These are phyloP conservation scores for Rhynchomys soricoides DNA, from an alignment of 2,113 vertebrate genomes.

Conservation along the genomic window DNA sequence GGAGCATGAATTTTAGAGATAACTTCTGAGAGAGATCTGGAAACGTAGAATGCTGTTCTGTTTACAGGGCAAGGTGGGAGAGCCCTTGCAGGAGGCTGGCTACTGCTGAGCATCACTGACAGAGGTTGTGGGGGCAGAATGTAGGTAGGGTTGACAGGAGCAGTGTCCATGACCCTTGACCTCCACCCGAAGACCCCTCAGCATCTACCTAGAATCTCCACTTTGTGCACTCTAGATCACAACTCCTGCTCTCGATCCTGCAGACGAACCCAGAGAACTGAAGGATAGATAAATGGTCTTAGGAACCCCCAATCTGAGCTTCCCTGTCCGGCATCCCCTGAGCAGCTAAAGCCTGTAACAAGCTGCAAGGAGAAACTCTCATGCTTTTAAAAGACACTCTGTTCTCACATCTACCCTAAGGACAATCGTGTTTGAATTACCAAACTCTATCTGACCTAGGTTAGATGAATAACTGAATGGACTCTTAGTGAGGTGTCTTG, in stretches of 20 bases:
- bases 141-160: background rate
- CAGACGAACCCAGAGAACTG: background rate
- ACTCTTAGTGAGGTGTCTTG: background rate
- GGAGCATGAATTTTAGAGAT: background rate
- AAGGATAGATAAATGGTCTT: background rate
- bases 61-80: fast-evolving
- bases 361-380: background rate
- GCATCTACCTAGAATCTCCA: background rate
- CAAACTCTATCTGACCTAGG: background rate
- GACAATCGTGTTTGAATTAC: background rate
- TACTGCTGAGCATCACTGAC: too few relatives aligned
- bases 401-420: background rate
- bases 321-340: background rate
- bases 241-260: background rate
- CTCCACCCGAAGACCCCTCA: background rate
- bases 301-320: background rate
- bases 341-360: background rate
- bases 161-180: fast-evolving
- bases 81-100: background rate
- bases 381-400: background rate
- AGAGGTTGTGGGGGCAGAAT: background rate
- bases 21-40: background rate
- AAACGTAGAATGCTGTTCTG: background rate
- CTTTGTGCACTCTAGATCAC: background rate
- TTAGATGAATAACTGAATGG: conserved; percentile 1